phyloP scores from a whole-genome alignment of 2,797 vertebrate species.

The Bradypodion pumilum region DNA sequence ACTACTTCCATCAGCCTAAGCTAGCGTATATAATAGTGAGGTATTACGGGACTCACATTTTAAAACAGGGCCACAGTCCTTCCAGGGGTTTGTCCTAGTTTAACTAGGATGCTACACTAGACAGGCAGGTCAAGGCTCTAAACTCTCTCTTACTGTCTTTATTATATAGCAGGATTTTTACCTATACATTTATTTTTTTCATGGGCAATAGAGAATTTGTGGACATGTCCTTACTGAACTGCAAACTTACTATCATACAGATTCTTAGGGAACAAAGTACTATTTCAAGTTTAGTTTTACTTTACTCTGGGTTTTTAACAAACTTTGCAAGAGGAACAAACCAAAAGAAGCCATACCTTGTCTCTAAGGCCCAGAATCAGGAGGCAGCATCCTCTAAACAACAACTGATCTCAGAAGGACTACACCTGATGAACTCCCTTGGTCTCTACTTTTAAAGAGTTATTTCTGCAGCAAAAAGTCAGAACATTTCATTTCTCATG shows the following conservation, averaged over 20 bases:
- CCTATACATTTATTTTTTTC: not conserved
- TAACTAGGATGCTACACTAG: not conserved
- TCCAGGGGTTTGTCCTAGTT: not conserved
- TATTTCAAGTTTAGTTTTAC: not conserved
- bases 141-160: not conserved
- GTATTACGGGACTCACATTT: no score
- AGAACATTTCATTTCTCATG: no score
- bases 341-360: not conserved
- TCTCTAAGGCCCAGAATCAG: not conserved
- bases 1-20: no score
- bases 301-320: not conserved
- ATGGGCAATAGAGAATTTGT: not conserved
- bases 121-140: not conserved
- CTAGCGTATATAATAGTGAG: no score
- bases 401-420: not conserved
- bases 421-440: not conserved
- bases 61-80: no score
- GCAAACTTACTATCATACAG: no score
- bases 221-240: not conserved
- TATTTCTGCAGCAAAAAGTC: not conserved
- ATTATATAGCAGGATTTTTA: not conserved
- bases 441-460: not conserved
- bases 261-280: not conserved
- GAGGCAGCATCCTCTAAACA: not conserved
- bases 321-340: not conserved